Evolutionary conservation across 1,140 invertebrate genomes (phyloP), one percentile per base, ranked within the genome.

Genomic region (Lordiphosa collinella): DNA sequence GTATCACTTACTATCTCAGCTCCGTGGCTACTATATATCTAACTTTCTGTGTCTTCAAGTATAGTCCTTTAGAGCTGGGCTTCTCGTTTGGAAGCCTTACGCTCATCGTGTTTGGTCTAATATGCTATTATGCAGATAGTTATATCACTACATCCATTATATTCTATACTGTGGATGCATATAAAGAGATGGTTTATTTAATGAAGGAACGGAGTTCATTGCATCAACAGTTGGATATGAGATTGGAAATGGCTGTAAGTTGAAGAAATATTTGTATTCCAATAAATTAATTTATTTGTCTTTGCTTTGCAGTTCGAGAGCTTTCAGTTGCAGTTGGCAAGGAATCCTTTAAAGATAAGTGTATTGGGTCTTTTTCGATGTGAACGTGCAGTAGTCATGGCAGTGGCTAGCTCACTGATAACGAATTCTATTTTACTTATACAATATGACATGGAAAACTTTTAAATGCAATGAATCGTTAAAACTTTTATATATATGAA

Each of bases 251-350:
- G 4, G 14, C 70, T 0, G 75, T 79, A 10, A 51, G 74, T 56
- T 38, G 0, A 4, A 0, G 22, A 13, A 38, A 14, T 38, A 38
- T 3, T n/a, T 11, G 10, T 2, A 13, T 9, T 7, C 34, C 1
- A 4, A 9, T 3, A 4, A 5, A n/a, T 6, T 36, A 3, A 3
- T 11, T 3, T 5, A 8, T 9, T 2, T n/a, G n/a, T n/a, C n/a
- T 34, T 7, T 14, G 0, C 1, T 1, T 55, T 60, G 2, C 46
- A 79, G 75, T 71, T 80, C 41, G 75, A 80, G 9, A 67, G 25
- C 44, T 82, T 80, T 37, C 47, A 62, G 3, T 16, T 82, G 29
- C 70, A 80, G 16, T 22, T 80, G 41, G 18, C n/a, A 1, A 38
- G 31, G 2, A 50, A 66, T 31, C 65, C 53, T 0, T 7, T 41